Evolutionary conservation across 1,140 invertebrate genomes (phyloP).

Genomic region (Carposina sasakii): DNA sequence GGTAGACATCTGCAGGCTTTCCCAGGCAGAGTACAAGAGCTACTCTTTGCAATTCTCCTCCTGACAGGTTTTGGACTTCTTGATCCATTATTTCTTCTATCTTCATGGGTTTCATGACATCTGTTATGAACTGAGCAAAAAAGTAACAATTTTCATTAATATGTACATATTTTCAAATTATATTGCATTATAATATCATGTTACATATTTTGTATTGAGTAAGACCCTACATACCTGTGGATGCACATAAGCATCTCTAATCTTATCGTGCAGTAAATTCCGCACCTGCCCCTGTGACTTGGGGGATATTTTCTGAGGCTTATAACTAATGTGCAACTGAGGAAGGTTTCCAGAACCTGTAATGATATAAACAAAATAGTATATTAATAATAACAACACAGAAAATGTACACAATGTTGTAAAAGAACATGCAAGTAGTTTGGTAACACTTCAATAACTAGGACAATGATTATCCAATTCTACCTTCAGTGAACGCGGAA

Average conservation of each 20-base stretch:
- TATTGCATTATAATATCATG: too few relatives aligned
- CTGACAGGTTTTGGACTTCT: slow-evolving; percentile 98
- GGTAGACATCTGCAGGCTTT: slow-evolving; percentile 98
- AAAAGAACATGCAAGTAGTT: slow-evolving; percentile 10
- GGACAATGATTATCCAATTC: too few relatives aligned
- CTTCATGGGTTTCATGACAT: slow-evolving; percentile 98
- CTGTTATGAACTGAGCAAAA: slow-evolving; percentile 95
- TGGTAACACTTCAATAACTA: too few relatives aligned
- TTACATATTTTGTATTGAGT: too few relatives aligned
- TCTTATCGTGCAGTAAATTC: slow-evolving; percentile 95
- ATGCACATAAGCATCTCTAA: slow-evolving; percentile 97
- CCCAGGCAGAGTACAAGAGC: slow-evolving; percentile 96
- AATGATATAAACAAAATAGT: slow-evolving; percentile 11
- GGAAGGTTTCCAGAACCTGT: slow-evolving; percentile 83
- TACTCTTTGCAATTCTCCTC: slow-evolving; percentile 98
- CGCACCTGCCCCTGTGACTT: slow-evolving; percentile 96
- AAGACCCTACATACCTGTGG: slow-evolving; percentile 78
- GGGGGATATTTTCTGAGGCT: slow-evolving; percentile 99
- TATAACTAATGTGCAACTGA: slow-evolving; percentile 97
- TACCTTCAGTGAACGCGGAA: slow-evolving; percentile 53
- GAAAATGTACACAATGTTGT: slow-evolving; percentile 8
- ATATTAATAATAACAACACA: slow-evolving; percentile 9
- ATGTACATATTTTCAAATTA: too few relatives aligned
- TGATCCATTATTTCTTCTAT: slow-evolving; percentile 99
- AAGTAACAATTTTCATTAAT: too few relatives aligned